phyloP scores from a whole-genome alignment of 2,797 vertebrate species.

The Sphenopsis melanotis region DNA sequence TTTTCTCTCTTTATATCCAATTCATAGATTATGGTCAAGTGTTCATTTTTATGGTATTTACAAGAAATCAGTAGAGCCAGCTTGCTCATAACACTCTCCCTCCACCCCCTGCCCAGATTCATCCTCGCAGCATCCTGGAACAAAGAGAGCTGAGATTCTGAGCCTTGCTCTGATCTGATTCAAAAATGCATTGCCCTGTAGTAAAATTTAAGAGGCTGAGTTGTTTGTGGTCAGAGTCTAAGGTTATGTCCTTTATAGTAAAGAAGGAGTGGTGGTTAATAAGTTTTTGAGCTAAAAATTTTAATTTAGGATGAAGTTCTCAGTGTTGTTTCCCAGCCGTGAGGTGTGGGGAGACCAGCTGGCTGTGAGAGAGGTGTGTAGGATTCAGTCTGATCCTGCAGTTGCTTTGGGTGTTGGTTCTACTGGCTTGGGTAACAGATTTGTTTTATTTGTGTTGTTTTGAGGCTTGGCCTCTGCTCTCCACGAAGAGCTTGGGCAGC shows the following conservation, averaged over 20 bases:
- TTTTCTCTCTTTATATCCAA: conserved; percentile 20
- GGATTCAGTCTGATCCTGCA: background rate
- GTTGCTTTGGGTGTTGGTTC: background rate
- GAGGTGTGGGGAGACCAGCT: background rate
- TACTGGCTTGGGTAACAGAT: background rate
- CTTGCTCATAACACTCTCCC: background rate
- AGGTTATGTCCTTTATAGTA: background rate
- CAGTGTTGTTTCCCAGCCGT: background rate
- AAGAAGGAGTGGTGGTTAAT: background rate
- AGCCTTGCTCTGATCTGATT: background rate
- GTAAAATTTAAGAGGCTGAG: background rate
- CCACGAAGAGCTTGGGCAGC: background rate
- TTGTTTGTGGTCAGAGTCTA: background rate
- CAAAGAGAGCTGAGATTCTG: conserved; percentile 22
- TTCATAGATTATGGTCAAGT: conserved; percentile 37
- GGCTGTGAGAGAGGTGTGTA: background rate
- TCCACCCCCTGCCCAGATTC: background rate
- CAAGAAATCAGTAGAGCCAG: conserved; percentile 16
- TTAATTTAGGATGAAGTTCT: background rate
- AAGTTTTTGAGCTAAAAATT: background rate
- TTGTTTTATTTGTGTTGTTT: background rate
- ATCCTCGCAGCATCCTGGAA: background rate
- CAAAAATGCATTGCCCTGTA: background rate
- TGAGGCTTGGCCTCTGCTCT: background rate
- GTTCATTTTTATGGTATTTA: conserved; percentile 51